These are phyloP conservation scores for Malacoctenus gilli DNA, from an alignment of 2,797 vertebrate species.

Conservation along the genomic window DNA sequence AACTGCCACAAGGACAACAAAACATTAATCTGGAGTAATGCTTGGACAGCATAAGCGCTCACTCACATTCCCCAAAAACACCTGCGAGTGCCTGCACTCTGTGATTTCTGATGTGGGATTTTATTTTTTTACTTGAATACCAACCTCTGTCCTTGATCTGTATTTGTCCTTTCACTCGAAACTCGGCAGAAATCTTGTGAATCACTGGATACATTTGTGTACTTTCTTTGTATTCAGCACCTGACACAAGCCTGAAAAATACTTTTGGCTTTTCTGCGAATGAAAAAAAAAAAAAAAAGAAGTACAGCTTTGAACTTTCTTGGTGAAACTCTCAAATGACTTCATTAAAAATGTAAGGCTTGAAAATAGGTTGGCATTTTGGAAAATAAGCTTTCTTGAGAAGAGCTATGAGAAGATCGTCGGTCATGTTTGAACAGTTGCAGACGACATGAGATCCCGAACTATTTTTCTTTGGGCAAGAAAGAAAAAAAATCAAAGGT, in stretches of 20 bases:
- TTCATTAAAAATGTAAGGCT: slow-evolving; percentile 15
- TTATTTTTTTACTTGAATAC: slow-evolving; percentile 21
- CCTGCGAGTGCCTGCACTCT: slow-evolving; percentile 17
- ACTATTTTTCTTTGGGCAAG: too few species aligned
- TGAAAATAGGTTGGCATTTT: too few species aligned
- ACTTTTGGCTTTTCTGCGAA: slow-evolving; percentile 1
- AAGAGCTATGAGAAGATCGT: too few species aligned
- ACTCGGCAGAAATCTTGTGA: not conserved
- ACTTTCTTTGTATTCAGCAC: slow-evolving; percentile 3
- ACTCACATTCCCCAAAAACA: slow-evolving; percentile 43
- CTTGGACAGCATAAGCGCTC: slow-evolving; percentile 40
- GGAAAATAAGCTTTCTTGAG: too few species aligned
- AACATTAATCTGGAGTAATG: slow-evolving; percentile 56
- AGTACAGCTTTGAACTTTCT: slow-evolving; percentile 19
- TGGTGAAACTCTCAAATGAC: slow-evolving; percentile 10
- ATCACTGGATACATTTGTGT: not conserved
- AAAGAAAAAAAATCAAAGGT: too few species aligned
- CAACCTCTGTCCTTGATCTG: slow-evolving; percentile 4
- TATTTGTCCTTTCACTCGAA: slow-evolving; percentile 21
- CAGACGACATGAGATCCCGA: too few species aligned
- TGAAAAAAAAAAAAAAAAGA: slow-evolving; percentile 18
- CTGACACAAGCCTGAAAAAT: slow-evolving; percentile 16
- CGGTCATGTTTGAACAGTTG: too few species aligned
- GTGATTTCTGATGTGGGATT: slow-evolving; percentile 25
- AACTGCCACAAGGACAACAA: slow-evolving; percentile 57